Conservation (phyloP, 2,797 vertebrate genomes). For the Merluccius polli region DNA sequence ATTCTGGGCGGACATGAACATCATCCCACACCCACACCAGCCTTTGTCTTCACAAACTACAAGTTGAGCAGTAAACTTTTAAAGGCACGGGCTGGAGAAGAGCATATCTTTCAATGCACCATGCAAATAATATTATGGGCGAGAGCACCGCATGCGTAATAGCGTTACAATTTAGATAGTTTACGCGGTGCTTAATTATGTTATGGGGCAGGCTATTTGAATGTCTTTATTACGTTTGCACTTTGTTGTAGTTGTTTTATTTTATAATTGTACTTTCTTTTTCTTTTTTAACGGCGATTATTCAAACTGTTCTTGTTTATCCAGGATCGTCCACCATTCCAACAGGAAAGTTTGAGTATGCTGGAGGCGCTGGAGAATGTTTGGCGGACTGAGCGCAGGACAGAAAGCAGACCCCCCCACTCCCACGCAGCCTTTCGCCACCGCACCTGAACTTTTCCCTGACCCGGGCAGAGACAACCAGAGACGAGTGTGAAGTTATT, state of each 20-base stretch:
- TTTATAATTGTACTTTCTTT: constrained; percentile 36
- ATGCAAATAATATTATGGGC: constrained; percentile 11
- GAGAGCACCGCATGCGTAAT: constrained; percentile 1
- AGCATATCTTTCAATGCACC: constrained; percentile 37
- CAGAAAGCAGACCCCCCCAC: constrained; percentile 26
- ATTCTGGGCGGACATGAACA: constrained; percentile 72
- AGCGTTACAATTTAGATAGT: not conserved
- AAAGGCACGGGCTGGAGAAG: constrained; percentile 43
- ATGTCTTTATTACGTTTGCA: not conserved
- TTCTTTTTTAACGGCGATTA: no score
- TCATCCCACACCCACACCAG: constrained; percentile 73
- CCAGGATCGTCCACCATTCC: not conserved
- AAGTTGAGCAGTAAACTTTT: constrained; percentile 65
- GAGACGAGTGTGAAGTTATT: constrained; percentile 41
- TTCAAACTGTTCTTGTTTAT: not conserved
- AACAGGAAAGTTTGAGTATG: constrained; percentile 18
- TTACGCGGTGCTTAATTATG: not conserved
- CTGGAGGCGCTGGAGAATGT: not conserved
- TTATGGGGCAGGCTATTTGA: not conserved
- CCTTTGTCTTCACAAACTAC: constrained; percentile 67
- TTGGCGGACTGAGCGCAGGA: constrained; percentile 22
- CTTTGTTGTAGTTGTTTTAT: constrained; percentile 7
- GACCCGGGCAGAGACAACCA: constrained; percentile 46
- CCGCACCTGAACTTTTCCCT: constrained; percentile 61
- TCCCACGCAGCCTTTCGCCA: constrained; percentile 50